Evolutionary conservation across 2,113 vertebrate genomes (phyloP).

Genomic region (Bothrops jararaca): DNA sequence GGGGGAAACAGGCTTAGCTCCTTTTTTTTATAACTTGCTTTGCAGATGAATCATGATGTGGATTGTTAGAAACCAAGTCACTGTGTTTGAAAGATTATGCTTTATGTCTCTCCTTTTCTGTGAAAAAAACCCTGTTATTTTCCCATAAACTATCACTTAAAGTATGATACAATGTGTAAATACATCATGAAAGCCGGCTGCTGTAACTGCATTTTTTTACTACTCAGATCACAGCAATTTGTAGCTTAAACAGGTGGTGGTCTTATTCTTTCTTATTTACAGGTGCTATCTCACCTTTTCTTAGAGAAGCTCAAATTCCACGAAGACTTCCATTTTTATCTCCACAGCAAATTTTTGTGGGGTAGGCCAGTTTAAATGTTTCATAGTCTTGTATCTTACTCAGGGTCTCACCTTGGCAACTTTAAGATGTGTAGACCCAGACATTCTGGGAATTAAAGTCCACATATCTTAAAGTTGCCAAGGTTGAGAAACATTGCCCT

Average conservation of each 20-base stretch:
- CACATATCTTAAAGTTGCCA: not conserved
- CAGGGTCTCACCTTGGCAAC: not conserved
- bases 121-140: not conserved
- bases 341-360: not conserved
- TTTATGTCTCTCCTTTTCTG: not conserved
- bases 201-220: not conserved
- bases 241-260: not conserved
- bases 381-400: not conserved
- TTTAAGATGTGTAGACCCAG: not conserved
- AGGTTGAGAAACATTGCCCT: not conserved
- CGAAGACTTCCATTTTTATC: not conserved
- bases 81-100: not conserved
- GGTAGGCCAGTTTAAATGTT: not conserved
- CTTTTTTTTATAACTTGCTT: not conserved
- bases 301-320: not conserved
- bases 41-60: not conserved
- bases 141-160: not conserved
- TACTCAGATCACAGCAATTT: not conserved
- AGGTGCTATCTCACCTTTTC: not conserved
- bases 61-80: not conserved
- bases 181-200: not conserved
- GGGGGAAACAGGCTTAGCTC: not conserved
- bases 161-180: not conserved
- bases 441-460: not conserved
- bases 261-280: not conserved